Evolutionary conservation across 2,113 vertebrate genomes (phyloP), one percentile per base, ranked within the genome.

Genomic region (Eulemur macaco): DNA sequence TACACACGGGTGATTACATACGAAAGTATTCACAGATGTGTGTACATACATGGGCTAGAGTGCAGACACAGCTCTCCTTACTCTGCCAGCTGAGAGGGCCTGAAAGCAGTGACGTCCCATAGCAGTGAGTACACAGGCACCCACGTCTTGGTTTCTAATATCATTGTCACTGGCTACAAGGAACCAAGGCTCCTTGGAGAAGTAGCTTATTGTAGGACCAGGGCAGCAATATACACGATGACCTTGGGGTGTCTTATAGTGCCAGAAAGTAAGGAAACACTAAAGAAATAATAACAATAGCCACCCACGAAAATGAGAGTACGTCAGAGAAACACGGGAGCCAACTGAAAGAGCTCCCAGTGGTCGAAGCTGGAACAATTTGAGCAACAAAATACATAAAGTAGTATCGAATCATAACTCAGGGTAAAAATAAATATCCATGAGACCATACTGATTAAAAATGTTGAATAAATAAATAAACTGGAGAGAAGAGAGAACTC

Each of bases 101-200:
- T 1, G 5, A 18, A 34, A 23, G 80, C n/a, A 3, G 0, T 5
- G 18, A 0, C 42, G 20, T 8, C n/a, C 45, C 15, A 1, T 0
- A 29, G 20, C 25, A 1, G 5, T 4, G 27, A n/a, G 11, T 47
- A 20, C 31, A 1, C 42, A 5, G 1, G 71, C 11, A 20, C 50
- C 60, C 64, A 8, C 54, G 4, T 8, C 34, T 7, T 42, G 13
- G 73, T 56, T 50, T 60, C 34, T 6, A 25, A 31, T 1, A 3
- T 29, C 21, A 11, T 1, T 9, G 29, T 21, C 39, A 18, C 52
- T 34, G 20, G 6, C 60, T 4, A 45, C 25, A 73, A n/a, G 34
- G 37, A 29, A 31, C 8, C 27, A 1, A 42, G 37, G 1, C 23
- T 27, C 78, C 54, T 23, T 15, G n/a, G 10, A 29, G 56, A 84